Evolutionary conservation across 2,113 vertebrate species (phyloP), one percentile per base, ranked within the genome.

Genomic region (Antechinus flavipes): DNA sequence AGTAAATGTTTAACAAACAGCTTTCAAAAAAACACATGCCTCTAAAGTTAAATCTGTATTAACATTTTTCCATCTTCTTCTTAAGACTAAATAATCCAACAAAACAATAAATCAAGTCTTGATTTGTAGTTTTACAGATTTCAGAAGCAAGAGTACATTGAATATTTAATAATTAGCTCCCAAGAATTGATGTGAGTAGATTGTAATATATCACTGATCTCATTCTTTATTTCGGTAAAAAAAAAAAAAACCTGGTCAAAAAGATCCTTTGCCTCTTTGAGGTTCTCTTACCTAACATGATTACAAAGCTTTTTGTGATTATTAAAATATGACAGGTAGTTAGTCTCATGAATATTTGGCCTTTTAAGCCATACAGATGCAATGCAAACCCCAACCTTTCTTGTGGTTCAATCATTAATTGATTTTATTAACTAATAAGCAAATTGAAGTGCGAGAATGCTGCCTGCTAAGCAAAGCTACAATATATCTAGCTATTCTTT

Each of bases 361-460:
- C 91, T 54, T 89, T 76, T 46, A 27, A 56, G 27, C 16, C 49
- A 61, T 93, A 0, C 0, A 47, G 19, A 76, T 22, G 8, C n/a
- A 91, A 93, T 23, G 93, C 93, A 94, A 89, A 97, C 42, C 46
- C 53, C 76, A 55, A 25, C 46, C 93, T 93, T 90, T n/a, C 61
- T 76, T 76, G n/a, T n/a, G 61, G 5, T n/a, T 16, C 14, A 19
- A 76, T 76, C 61, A 76, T 76, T 54, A 89, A 42, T 12, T 50
- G 47, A 42, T 89, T 93, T 90, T 91, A 90, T 92, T 54, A 90
- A 94, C 35, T 46, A 5, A 94, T 76, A n/a, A 19, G 84, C 56
- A 93, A 96, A 95, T 94, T 55, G 91, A 5, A 30, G 26, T 91
- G n/a, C 92, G 46, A 50, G 89, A 92, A 96, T 19, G 47, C 50